phyloP scores from a whole-genome alignment of 1,140 invertebrate species.

The Druon quercuslanigerum region DNA sequence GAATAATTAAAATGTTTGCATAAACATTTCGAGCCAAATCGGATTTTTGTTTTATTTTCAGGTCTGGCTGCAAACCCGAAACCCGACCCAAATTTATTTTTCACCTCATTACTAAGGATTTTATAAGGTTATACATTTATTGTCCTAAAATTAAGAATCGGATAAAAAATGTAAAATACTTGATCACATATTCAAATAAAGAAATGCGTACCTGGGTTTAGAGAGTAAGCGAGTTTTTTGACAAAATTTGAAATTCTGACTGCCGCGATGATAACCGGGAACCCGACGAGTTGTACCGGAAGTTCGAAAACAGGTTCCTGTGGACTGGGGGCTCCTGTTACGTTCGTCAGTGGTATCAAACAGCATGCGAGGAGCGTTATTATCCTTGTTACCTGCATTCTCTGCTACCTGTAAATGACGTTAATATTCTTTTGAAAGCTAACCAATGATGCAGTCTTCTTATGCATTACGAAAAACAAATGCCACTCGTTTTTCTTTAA shows the following conservation, averaged over 20 bases:
- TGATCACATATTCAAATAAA: conserved; percentile 27
- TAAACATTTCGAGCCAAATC: too few species aligned
- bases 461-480: too few species aligned
- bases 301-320: conserved; percentile 83
- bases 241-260: conserved; percentile 88
- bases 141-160: neutral
- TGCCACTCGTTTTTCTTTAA: too few species aligned
- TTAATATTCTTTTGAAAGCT: neutral
- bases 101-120: too few species aligned
- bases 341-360: conserved; percentile 61
- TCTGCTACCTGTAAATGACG: conserved; percentile 38
- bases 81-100: too few species aligned
- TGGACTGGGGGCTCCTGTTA: conserved; percentile 64
- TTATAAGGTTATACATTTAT: too few species aligned
- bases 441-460: too few species aligned
- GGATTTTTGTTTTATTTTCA: too few species aligned
- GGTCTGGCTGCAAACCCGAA: too few species aligned
- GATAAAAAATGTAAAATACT: too few species aligned
- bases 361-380: conserved; percentile 53
- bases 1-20: too few species aligned
- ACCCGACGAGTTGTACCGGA: conserved; percentile 87
- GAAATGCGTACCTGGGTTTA: conserved; percentile 85
- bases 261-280: conserved; percentile 87
- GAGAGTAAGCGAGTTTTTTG: conserved; percentile 87
- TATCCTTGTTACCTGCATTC: conserved; percentile 57